Conservation (phyloP, 2,113 vertebrate species). For the Tetrao urogallus region DNA sequence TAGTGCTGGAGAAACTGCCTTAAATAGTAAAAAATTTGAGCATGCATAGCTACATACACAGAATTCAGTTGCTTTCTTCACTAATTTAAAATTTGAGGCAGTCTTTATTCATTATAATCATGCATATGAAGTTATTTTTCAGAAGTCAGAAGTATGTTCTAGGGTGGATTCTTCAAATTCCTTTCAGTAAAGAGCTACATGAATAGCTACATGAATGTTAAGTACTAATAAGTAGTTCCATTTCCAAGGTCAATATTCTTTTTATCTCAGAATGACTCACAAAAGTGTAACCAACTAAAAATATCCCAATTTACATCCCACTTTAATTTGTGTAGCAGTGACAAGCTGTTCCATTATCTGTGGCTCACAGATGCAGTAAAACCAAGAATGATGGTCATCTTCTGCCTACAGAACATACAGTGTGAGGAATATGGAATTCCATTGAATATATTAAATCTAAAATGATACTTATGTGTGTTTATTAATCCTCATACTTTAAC, state of each 20-base stretch:
- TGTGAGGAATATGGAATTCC: neutral
- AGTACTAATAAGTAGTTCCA: neutral
- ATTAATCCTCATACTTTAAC: neutral
- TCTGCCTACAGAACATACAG: neutral
- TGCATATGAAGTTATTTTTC: neutral
- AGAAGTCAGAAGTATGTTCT: neutral
- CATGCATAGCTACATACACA: neutral
- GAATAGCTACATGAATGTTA: neutral
- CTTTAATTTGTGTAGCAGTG: slow-evolving; percentile 7
- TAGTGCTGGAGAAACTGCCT: neutral
- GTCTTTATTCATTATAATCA: neutral
- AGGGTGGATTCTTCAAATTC: neutral
- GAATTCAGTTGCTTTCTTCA: neutral
- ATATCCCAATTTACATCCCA: slow-evolving; percentile 37
- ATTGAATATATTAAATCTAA: neutral
- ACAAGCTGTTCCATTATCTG: slow-evolving; percentile 55
- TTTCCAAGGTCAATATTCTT: slow-evolving; percentile 16
- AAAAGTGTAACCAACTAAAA: slow-evolving; percentile 33
- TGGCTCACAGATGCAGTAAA: neutral
- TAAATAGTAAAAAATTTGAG: neutral
- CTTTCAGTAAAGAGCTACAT: neutral
- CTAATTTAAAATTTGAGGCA: neutral
- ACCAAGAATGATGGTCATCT: neutral
- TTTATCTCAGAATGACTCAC: slow-evolving; percentile 31
- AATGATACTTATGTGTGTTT: neutral